Percentiles rank a stretch among this genome's conserved stretches.
phyloP scores from a whole-genome alignment of 2,113 vertebrate genomes.

The Aplodontia rufa region DNA sequence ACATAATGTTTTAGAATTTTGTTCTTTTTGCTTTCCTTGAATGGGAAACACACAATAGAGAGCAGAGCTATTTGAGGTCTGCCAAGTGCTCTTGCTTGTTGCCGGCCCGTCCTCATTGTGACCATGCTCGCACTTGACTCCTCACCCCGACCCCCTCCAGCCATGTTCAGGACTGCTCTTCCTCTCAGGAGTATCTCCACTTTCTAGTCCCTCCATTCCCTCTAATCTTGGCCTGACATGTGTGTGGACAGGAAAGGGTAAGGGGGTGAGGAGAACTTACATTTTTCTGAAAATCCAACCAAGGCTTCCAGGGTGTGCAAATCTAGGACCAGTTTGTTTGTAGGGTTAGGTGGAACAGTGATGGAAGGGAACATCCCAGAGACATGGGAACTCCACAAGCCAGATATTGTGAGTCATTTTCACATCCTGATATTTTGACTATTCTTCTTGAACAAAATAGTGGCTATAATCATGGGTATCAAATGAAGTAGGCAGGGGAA shows the following conservation, averaged over 20 bases:
- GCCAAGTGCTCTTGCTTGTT: neutral
- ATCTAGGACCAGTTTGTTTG: neutral
- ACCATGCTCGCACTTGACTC: neutral
- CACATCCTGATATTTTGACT: neutral
- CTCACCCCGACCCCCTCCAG: neutral
- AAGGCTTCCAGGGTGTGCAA: neutral
- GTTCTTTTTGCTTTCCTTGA: neutral
- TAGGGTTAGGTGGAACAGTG: too few relatives aligned
- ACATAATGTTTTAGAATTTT: neutral
- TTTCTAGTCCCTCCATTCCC: neutral
- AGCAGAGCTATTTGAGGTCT: too few relatives aligned
- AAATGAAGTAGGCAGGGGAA: neutral
- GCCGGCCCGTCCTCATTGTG: neutral
- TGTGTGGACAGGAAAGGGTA: neutral
- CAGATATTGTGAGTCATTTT: neutral
- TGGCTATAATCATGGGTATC: neutral
- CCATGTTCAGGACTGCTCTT: neutral
- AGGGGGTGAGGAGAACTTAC: neutral
- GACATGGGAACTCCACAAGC: fast-evolving
- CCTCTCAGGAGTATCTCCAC: neutral
- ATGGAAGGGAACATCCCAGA: fast-evolving
- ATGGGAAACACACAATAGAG: neutral
- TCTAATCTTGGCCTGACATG: neutral
- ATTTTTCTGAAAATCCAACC: neutral
- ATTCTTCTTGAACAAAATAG: neutral